phyloP scores from a whole-genome alignment of 2,888 invertebrate species.

The Bedellia somnulentella region DNA sequence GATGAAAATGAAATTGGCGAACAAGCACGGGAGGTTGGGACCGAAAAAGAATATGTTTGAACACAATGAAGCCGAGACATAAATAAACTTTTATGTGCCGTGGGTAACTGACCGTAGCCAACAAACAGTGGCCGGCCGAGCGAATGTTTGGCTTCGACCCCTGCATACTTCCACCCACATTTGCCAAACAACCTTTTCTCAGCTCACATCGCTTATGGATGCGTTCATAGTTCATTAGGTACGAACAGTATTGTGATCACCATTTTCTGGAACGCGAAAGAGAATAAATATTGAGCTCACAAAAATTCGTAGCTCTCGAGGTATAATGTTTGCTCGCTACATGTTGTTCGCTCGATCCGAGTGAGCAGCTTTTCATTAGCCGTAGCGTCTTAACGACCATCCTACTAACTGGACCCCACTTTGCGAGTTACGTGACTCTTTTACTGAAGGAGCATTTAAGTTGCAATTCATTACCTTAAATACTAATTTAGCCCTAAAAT shows the following conservation, averaged over 20 bases:
- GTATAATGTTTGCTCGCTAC: too few relatives aligned
- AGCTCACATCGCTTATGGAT: too few relatives aligned
- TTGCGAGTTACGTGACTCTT: slow-evolving; percentile 14
- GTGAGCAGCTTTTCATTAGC: slow-evolving; percentile 19
- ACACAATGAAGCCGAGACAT: slow-evolving; percentile 15
- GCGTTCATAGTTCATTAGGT: slow-evolving; percentile 5
- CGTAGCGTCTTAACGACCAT: slow-evolving; percentile 11
- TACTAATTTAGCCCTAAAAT: too few relatives aligned
- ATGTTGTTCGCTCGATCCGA: too few relatives aligned
- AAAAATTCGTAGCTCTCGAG: too few relatives aligned
- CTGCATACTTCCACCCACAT: background rate
- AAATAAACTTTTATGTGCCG: slow-evolving; percentile 38
- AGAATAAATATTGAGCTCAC: too few relatives aligned
- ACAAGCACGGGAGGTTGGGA: too few relatives aligned
- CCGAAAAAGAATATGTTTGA: slow-evolving; percentile 10
- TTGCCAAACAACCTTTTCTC: background rate
- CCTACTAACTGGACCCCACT: slow-evolving; percentile 14
- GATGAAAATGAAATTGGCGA: too few relatives aligned
- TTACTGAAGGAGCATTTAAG: slow-evolving; percentile 4
- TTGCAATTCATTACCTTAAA: too few relatives aligned
- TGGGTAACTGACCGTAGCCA: slow-evolving; percentile 52
- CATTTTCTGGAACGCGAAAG: too few relatives aligned
- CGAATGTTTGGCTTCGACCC: slow-evolving; percentile 3
- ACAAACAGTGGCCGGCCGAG: slow-evolving; percentile 28
- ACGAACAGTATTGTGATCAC: too few relatives aligned